A percentile compares a stretch with the other conserved stretches of the same genome.
Conservation (phyloP, 2,888 invertebrate species). For the Notodonta dromedarius region DNA sequence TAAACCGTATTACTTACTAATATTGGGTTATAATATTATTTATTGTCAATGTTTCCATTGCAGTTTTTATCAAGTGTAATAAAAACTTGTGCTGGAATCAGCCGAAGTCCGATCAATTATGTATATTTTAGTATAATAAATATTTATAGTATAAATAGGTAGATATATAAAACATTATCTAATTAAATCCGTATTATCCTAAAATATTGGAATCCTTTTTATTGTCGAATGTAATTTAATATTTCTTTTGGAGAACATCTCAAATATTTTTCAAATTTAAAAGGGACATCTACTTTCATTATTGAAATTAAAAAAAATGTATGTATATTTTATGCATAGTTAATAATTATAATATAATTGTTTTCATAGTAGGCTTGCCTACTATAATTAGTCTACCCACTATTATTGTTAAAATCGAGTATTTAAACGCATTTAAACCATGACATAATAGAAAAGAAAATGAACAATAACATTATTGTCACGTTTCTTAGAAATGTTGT, state of each 20-base stretch:
- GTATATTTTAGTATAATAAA: background rate
- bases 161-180: background rate
- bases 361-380: no score
- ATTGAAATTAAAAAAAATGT: no score
- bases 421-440: no score
- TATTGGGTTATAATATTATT: constrained; percentile 33
- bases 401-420: no score
- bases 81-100: background rate
- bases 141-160: background rate
- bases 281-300: no score
- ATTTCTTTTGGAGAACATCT: no score
- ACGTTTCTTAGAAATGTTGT: background rate
- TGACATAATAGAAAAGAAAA: background rate
- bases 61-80: constrained; percentile 18
- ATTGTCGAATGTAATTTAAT: background rate
- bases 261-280: no score
- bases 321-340: no score
- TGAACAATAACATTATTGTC: background rate
- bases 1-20: background rate
- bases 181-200: background rate
- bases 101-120: background rate
- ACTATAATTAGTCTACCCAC: no score
- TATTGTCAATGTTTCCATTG: constrained; percentile 59
- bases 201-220: background rate
- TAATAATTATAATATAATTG: no score